Base-by-base conservation (phyloP, 2,797 vertebrate species). In the Microctenopoma steveboyesi region DNA sequence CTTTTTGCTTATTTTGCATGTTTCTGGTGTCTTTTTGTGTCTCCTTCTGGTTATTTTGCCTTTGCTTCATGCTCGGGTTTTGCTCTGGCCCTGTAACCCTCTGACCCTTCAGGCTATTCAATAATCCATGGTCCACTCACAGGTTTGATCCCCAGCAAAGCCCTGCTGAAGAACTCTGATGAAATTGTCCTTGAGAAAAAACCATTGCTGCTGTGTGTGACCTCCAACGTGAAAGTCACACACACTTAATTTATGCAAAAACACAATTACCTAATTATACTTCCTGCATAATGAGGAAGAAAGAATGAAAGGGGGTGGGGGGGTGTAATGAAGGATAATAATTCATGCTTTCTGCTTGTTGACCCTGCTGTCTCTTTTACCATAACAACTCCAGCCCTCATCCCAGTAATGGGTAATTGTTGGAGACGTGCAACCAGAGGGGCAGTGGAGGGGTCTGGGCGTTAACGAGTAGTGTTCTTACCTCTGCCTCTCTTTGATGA, bases 161-260 rank as follows among this genome's bases (percentile, higher is more conserved):
- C 43, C 18, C 18, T 18, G 18, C 18, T 18, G 18, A 18, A 18
- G 18, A 18, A 18, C 39, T 37, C 45, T 5, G 3, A 42, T 63
- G 30, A 68, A 75, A 71, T 64, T 22, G 61, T 60, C 77, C 86
- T 84, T 79, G 72, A 35, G 9, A 55, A 27, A 56, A 22, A 66
- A 52, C 51, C 50, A 49, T 63, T 52, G 56, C 68, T 49, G 69
- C 56, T 48, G 66, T 40, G 58, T 74, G 6, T 73, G 76, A 82
- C 80, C 80, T 79, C 78, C 65, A 35, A 28, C 52, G 12, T 72
- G 53, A 79, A 82, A 87, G 73, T 65, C 79, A 57, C 14, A 6
- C 67, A 30, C 4, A 33, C 43, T 48, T 69, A 79, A 84, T 83
- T 56, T 76, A 86, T 86, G 86, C 79, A 77, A 43, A 55, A 76